A percentile compares a stretch with the other conserved stretches of the same genome.
Conservation (phyloP, 2,888 invertebrate species). For the Eupithecia dodoneata region DNA sequence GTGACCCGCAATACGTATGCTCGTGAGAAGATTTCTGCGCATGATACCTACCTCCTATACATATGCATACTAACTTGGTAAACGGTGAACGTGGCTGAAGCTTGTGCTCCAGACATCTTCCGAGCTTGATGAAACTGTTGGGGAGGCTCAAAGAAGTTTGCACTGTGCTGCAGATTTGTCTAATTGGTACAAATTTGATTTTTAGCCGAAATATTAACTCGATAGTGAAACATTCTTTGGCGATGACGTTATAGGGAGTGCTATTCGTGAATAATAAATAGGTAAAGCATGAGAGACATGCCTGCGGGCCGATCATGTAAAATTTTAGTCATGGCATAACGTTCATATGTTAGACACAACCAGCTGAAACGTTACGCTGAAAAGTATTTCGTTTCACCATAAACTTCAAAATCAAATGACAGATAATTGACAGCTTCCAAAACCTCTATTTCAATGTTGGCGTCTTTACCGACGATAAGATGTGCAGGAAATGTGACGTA, state of each 20-base stretch:
- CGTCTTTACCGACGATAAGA: constrained; percentile 25
- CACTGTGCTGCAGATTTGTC: not conserved
- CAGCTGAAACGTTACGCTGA: too few relatives aligned
- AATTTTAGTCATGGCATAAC: too few relatives aligned
- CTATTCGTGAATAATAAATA: constrained; percentile 5
- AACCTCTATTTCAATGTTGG: not conserved
- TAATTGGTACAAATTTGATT: not conserved
- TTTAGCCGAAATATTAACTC: not conserved
- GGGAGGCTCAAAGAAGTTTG: not conserved
- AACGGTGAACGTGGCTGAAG: constrained; percentile 17
- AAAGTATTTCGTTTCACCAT: too few relatives aligned
- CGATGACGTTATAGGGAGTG: not conserved
- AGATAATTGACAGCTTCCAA: too few relatives aligned
- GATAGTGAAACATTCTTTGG: not conserved
- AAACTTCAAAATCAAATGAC: too few relatives aligned
- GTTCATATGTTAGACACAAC: too few relatives aligned
- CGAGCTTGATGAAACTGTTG: not conserved
- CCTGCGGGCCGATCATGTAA: not conserved
- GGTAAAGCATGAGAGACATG: constrained; percentile 22
- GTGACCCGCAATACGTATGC: constrained; percentile 63
- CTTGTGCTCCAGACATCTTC: constrained; percentile 4
- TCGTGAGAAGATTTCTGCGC: constrained; percentile 65
- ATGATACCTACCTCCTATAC: constrained; percentile 45
- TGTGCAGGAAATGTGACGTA: constrained; percentile 26
- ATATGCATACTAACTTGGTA: constrained; percentile 23